A percentile compares a stretch with the other conserved stretches of the same genome.
These are phyloP conservation scores for Dryocosmus kuriphilus DNA, from an alignment of 2,888 invertebrate species.

Conservation along the genomic window DNA sequence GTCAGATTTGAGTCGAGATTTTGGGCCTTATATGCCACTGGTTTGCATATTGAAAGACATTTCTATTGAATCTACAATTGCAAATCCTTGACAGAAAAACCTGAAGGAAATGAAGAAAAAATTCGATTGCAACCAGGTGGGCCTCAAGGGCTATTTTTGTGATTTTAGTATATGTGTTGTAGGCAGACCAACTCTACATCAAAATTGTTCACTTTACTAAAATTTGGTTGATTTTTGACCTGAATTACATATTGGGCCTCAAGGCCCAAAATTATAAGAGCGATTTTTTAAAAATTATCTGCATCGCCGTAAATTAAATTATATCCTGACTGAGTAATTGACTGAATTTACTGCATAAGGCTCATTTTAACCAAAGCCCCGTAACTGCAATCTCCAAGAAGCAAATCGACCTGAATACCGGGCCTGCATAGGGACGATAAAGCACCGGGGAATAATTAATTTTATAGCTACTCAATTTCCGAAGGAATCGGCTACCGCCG, in stretches of 20 bases:
- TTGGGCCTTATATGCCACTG: constrained; percentile 12
- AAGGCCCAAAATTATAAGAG: neutral
- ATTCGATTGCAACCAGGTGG: neutral
- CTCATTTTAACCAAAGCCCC: constrained; percentile 52
- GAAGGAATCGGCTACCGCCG: constrained; percentile 75
- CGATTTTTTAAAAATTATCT: neutral
- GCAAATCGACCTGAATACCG: constrained; percentile 54
- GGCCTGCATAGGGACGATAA: constrained; percentile 68
- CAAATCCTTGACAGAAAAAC: neutral
- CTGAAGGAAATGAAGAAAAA: neutral
- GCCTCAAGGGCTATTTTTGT: neutral
- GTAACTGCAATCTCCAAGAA: constrained; percentile 63
- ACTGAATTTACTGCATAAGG: neutral
- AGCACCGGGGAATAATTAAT: constrained; percentile 76
- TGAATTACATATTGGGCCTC: neutral
- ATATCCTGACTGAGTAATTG: neutral
- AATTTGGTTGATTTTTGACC: neutral
- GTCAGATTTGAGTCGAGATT: neutral
- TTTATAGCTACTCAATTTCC: constrained; percentile 78
- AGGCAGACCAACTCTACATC: neutral
- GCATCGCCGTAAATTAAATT: neutral
- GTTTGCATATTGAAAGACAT: constrained; percentile 2
- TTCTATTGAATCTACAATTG: constrained; percentile 12
- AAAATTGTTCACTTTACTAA: neutral
- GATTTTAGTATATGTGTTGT: neutral